Conservation (phyloP, 35 echinoderm and acorn worm genomes). For the Patiria miniata region DNA sequence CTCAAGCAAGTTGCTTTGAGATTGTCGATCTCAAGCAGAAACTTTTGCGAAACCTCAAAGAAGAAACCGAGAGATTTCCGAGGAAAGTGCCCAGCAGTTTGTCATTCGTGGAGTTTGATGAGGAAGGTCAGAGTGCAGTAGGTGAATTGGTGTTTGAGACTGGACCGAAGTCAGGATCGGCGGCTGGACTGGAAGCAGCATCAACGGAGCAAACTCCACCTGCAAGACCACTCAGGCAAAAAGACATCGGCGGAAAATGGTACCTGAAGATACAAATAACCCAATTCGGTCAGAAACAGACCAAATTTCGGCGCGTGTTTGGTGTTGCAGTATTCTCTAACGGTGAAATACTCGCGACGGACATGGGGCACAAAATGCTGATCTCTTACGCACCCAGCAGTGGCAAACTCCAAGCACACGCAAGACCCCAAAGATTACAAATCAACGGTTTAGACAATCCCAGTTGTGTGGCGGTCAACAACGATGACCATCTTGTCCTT, state of each 20-base stretch:
- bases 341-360: neutral
- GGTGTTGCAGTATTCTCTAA: neutral
- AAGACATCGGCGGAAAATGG: neutral
- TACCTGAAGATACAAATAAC: neutral
- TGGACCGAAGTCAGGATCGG: too few species aligned
- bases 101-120: neutral
- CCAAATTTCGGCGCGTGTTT: neutral
- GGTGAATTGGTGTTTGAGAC: too few species aligned
- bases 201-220: too few species aligned
- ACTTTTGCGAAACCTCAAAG: neutral
- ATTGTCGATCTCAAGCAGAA: neutral
- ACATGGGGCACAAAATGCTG: neutral
- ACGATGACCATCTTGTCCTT: neutral
- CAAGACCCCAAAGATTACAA: neutral
- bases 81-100: neutral
- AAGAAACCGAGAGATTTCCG: neutral
- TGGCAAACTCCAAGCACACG: neutral
- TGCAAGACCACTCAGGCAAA: too few species aligned
- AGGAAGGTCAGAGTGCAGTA: neutral
- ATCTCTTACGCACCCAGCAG: neutral
- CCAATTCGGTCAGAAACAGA: neutral
- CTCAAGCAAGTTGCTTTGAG: neutral
- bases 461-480: neutral
- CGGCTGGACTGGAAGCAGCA: too few species aligned
- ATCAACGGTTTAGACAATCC: neutral